Evolutionary conservation across 2,888 invertebrate genomes (phyloP), one percentile per base, ranked within the genome.

Genomic region (Brenthis hecate): DNA sequence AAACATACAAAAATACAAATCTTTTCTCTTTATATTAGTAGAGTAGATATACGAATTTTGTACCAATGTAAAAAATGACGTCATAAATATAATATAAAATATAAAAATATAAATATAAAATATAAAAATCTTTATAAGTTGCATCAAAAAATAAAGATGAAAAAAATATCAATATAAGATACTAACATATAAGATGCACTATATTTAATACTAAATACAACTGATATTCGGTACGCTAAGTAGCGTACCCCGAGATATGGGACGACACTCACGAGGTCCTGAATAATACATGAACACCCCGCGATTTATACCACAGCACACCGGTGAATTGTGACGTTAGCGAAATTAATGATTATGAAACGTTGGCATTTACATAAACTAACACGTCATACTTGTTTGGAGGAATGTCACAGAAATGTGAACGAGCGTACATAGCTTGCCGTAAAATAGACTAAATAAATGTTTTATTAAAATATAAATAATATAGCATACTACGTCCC

Each of bases 261-360:
- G 84, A 82, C 84, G 36, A 43, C 36, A 81, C 77, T 77, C 77
- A 76, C 77, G 80, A 81, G 81, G 80, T 80, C 82, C 79, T 89
- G 88, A 84, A 89, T 88, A 84, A 86, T 85, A 83, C 83, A 89
- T 86, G 84, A 83, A 85, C 84, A 77, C 74, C 78, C 72, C 68
- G 77, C 78, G 80, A 83, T 86, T 84, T 84, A 85, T 84, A 79
- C 78, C 72, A 66, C 74, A 72, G 71, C 76, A 77, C 78, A 78
- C 72, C 75, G 70, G 72, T 68, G 62, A 66, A 66, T 71, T 73
- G 73, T 73, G 74, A 75, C 75, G 73, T 74, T 72, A 66, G 72
- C 66, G 63, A 73, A 75, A 77, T 77, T 76, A 76, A 77, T 77
- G 75, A 74, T 74, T 71, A 74, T 69, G 67, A 72, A 69, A 72